These are phyloP conservation scores for Campaea margaritaria DNA, from an alignment of 2,888 invertebrate genomes.

Conservation along the genomic window DNA sequence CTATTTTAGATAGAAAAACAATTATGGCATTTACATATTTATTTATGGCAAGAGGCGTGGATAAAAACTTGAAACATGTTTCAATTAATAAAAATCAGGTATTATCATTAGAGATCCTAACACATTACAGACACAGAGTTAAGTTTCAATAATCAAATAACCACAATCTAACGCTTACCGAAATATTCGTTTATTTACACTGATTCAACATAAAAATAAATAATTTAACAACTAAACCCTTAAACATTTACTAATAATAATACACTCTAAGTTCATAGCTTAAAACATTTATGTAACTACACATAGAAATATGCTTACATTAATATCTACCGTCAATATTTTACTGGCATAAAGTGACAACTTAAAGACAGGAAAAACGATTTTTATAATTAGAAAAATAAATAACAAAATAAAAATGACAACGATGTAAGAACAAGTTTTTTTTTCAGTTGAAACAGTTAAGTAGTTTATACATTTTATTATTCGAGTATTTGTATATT, in stretches of 20 bases:
- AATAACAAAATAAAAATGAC: conserved; percentile 74
- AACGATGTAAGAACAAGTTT: conserved; percentile 49
- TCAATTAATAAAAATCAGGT: conserved; percentile 63
- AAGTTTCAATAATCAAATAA: conserved; percentile 75
- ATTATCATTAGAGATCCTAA: conserved; percentile 70
- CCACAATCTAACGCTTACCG: conserved; percentile 78
- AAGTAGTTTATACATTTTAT: conserved; percentile 38
- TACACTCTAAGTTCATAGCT: conserved; percentile 59
- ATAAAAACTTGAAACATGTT: conserved; percentile 40
- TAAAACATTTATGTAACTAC: conserved; percentile 29
- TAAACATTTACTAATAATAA: conserved; percentile 77
- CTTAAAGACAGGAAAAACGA: conserved; percentile 59
- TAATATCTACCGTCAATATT: conserved; percentile 61
- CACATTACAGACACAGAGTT: conserved; percentile 53
- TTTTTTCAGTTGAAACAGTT: conserved; percentile 7
- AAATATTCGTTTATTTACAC: conserved; percentile 81
- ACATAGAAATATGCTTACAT: conserved; percentile 41
- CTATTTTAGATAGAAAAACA: conserved; percentile 36
- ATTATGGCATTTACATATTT: conserved; percentile 43
- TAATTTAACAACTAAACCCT: conserved; percentile 82
- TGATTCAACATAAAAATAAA: conserved; percentile 84
- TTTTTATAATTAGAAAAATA: conserved; percentile 78
- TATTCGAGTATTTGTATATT: conserved; percentile 44
- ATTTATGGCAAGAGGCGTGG: conserved; percentile 48
- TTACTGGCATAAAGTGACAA: conserved; percentile 78